Percentiles rank a stretch among this genome's conserved stretches.
phyloP scores from a whole-genome alignment of 2,797 vertebrate genomes.

The Bradypodion ventrale region DNA sequence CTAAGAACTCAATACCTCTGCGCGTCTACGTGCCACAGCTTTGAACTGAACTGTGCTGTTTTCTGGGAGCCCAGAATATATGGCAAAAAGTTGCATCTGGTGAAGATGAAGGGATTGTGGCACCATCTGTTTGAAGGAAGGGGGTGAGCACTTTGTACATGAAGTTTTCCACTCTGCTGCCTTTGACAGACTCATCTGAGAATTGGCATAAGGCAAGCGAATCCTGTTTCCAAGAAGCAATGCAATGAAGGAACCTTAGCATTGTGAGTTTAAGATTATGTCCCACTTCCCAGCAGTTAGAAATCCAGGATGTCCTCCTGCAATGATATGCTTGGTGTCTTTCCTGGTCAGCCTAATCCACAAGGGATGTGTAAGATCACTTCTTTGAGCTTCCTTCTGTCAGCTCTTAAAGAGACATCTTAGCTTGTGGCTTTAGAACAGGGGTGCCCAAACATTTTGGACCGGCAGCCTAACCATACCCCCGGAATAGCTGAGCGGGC shows the following conservation, averaged over 20 bases:
- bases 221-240: not conserved
- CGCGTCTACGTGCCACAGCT: slow-evolving; percentile 14
- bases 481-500: too few species aligned
- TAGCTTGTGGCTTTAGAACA: not conserved
- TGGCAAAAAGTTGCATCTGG: slow-evolving; percentile 1
- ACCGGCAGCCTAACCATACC: too few species aligned
- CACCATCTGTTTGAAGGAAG: slow-evolving; percentile 21
- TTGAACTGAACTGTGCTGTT: slow-evolving; percentile 5
- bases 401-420: not conserved
- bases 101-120: slow-evolving; percentile 4
- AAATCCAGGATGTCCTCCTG: not conserved
- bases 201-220: not conserved
- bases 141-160: slow-evolving; percentile 1
- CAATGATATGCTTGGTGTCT: not conserved
- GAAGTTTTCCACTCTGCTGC: not conserved
- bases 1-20: slow-evolving; percentile 29
- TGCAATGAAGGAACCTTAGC: not conserved
- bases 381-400: slow-evolving; percentile 12
- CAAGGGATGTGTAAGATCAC: not conserved
- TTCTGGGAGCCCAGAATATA: not conserved
- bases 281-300: not conserved
- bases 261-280: not conserved
- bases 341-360: not conserved
- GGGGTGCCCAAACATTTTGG: too few species aligned
- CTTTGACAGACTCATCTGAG: not conserved